These are phyloP conservation scores for Apotomis betuletana DNA, from an alignment of 2,888 invertebrate species.

Conservation along the genomic window DNA sequence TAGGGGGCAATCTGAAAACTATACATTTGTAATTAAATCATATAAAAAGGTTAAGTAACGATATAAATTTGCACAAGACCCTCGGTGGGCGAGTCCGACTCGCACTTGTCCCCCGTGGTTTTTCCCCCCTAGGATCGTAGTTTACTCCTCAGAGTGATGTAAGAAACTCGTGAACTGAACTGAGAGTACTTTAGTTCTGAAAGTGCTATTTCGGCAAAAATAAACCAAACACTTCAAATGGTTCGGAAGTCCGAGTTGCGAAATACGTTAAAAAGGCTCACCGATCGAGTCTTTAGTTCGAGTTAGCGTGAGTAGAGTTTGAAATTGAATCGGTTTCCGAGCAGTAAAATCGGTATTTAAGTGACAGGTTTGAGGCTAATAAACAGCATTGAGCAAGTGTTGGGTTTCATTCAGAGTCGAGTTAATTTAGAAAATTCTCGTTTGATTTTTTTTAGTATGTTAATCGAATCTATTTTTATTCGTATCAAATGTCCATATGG, in stretches of 20 bases:
- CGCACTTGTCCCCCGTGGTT: too few species aligned
- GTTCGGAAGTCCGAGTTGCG: conserved; percentile 5
- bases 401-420: not conserved
- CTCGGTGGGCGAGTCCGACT: too few species aligned
- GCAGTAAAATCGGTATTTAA: not conserved
- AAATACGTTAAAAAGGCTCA: not conserved
- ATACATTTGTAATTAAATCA: too few species aligned
- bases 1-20: too few species aligned
- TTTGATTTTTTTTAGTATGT: too few species aligned
- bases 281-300: not conserved
- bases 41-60: too few species aligned
- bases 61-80: too few species aligned
- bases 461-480: too few species aligned
- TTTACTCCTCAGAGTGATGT: conserved; percentile 7
- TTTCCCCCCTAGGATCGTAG: not conserved
- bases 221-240: conserved; percentile 9
- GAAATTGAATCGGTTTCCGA: not conserved
- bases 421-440: not conserved
- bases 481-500: too few species aligned
- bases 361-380: not conserved
- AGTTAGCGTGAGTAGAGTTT: not conserved
- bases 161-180: conserved; percentile 5
- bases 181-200: not conserved
- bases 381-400: not conserved
- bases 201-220: conserved; percentile 20